Percentiles rank a stretch among this genome's conserved stretches.
phyloP scores from a whole-genome alignment of 2,797 vertebrate species.

The Phoeniculus purpureus region DNA sequence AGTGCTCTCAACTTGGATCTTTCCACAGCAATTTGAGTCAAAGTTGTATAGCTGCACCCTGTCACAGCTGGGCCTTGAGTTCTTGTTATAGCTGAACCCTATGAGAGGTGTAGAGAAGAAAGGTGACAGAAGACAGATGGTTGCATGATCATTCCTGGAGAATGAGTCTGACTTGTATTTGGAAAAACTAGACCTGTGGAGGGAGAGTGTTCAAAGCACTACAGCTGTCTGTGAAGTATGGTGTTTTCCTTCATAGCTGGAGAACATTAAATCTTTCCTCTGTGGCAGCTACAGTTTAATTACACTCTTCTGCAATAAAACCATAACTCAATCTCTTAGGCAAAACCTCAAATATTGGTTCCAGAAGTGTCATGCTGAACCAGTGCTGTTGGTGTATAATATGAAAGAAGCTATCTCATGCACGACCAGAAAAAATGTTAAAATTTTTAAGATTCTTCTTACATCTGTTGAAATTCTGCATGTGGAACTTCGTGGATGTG shows the following conservation, averaged over 20 bases:
- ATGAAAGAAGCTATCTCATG: neutral
- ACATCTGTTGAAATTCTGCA: neutral
- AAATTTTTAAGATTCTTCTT: neutral
- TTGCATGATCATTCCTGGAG: neutral
- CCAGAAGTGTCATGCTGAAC: neutral
- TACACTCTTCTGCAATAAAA: neutral
- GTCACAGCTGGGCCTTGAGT: neutral
- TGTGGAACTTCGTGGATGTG: neutral
- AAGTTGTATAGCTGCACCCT: neutral
- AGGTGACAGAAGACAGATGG: neutral
- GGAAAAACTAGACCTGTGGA: neutral
- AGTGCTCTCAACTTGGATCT: neutral
- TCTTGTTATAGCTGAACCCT: neutral
- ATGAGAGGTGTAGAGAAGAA: neutral
- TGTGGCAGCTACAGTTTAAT: neutral
- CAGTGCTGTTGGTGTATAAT: rapidly evolving
- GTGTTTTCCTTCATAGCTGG: neutral
- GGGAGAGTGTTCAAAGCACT: neutral
- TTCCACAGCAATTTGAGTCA: neutral
- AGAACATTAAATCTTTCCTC: neutral
- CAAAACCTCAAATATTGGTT: neutral
- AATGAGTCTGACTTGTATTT: neutral
- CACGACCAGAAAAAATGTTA: neutral
- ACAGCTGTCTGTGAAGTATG: neutral
- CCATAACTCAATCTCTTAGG: neutral